Evolutionary conservation across 2,888 invertebrate species (phyloP), one percentile per base, ranked within the genome.

Genomic region (Drosophila algonquin): DNA sequence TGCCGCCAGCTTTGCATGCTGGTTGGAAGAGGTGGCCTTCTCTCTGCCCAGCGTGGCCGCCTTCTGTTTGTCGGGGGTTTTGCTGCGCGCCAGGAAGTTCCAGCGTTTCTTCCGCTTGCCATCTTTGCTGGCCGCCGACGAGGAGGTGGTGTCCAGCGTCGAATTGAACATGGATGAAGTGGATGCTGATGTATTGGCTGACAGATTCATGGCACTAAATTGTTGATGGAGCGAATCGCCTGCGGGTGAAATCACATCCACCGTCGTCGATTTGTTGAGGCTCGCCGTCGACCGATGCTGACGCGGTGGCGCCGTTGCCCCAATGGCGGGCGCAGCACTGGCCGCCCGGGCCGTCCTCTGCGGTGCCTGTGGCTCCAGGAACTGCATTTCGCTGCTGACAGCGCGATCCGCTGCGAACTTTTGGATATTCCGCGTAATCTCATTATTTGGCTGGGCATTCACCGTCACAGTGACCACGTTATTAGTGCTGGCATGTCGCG

Each of bases 1-100:
- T 56, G 84, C 76, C 4, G 85, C 81, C 35, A 89, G 57, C 75
- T 89, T 90, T n/a, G 90, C 79, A 0, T 89, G 88, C 21, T 92
- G 93, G 68, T 78, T 69, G 12, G 80, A 67, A 1, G 73, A 73
- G 7, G 76, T 76, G 45, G 90, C 91, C 75, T 94, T 93, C 73
- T 95, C 95, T 69, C 96, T 93, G 0, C 95, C 95, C 55, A 96
- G 90, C 5, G 96, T 95, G 0, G 95, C 95, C 73, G 95, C 95
- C 79, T 95, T 94, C 65, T 94, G 94, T 63, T 93, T 92, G 59
- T 92, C 91, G 45, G 92, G 93, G 80, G 95, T 95, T 73, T 93
- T 93, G 68, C 93, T 93, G 18, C 95, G 93, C 2, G 95, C 95
- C 68, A 96, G 93, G 83, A 96, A 93, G 14, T 95, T 95, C 95